These are phyloP conservation scores for Eilema griseolum DNA, from an alignment of 2,888 invertebrate genomes.

Conservation along the genomic window DNA sequence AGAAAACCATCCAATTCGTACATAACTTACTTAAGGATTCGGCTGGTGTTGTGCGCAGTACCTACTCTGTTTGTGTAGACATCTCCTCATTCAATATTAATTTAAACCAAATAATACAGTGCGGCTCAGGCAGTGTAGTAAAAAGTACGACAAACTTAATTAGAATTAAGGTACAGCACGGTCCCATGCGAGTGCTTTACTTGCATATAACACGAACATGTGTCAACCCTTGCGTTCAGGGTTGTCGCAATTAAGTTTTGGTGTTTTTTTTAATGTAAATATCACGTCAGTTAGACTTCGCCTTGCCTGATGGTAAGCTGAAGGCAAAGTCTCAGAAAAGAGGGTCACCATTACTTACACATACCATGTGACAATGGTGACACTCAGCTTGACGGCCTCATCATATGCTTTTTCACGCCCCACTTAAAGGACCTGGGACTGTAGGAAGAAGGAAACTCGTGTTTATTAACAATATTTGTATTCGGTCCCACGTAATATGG, in stretches of 20 bases:
- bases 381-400: too few species aligned
- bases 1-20: background rate
- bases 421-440: too few species aligned
- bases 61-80: background rate
- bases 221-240: constrained; percentile 20
- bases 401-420: too few species aligned
- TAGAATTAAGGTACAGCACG: constrained; percentile 17
- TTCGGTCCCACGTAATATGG: too few species aligned
- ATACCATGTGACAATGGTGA: too few species aligned
- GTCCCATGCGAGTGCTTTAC: constrained; percentile 16
- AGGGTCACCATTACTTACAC: too few species aligned
- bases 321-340: too few species aligned
- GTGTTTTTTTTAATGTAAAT: too few species aligned
- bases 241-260: constrained; percentile 3
- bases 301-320: too few species aligned
- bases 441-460: too few species aligned
- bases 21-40: background rate
- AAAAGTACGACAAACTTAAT: constrained; percentile 23
- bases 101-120: background rate
- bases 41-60: background rate
- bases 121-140: constrained; percentile 6
- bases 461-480: background rate
- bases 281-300: too few species aligned
- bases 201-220: constrained; percentile 20
- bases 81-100: constrained; percentile 8